Conservation (phyloP, 1,140 invertebrate genomes). For the Bacillus rossius region DNA sequence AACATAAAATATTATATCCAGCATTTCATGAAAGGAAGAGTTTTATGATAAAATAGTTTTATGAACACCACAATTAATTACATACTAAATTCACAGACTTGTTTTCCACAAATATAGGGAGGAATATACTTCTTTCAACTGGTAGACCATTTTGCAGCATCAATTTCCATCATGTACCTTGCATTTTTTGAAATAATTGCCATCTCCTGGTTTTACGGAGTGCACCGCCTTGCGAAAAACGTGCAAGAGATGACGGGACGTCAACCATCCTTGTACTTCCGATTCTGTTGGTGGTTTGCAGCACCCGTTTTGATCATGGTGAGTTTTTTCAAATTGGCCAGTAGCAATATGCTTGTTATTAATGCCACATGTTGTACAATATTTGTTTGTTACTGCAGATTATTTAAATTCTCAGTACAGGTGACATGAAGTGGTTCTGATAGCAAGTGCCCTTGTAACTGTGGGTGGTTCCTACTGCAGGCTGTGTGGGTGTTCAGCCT, state of each 20-base stretch:
- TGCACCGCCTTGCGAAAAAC: conserved; percentile 68
- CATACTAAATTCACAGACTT: neutral
- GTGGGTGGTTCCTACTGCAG: conserved; percentile 37
- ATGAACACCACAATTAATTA: too few species aligned
- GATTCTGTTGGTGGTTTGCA: conserved; percentile 77
- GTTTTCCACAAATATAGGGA: conserved; percentile 48
- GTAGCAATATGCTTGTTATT: neutral
- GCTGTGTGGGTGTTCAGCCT: conserved; percentile 82
- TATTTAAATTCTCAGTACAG: neutral
- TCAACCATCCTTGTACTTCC: conserved; percentile 71
- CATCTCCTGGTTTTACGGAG: conserved; percentile 90
- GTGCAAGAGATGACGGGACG: conserved; percentile 84
- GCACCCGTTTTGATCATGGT: conserved; percentile 76
- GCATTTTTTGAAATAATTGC: conserved; percentile 90
- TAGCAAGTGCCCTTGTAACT: too few species aligned
- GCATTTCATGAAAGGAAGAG: too few species aligned
- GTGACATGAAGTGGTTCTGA: neutral
- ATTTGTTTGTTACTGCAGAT: neutral
- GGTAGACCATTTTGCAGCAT: conserved; percentile 88
- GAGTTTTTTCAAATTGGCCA: conserved; percentile 32
- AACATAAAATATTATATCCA: too few species aligned
- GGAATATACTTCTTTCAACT: conserved; percentile 92
- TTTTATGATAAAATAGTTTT: too few species aligned
- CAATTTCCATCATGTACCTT: conserved; percentile 84
- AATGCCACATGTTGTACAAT: too few species aligned